These are phyloP conservation scores for Pungitius pungitius DNA, from an alignment of 2,113 vertebrate species.

Conservation along the genomic window DNA sequence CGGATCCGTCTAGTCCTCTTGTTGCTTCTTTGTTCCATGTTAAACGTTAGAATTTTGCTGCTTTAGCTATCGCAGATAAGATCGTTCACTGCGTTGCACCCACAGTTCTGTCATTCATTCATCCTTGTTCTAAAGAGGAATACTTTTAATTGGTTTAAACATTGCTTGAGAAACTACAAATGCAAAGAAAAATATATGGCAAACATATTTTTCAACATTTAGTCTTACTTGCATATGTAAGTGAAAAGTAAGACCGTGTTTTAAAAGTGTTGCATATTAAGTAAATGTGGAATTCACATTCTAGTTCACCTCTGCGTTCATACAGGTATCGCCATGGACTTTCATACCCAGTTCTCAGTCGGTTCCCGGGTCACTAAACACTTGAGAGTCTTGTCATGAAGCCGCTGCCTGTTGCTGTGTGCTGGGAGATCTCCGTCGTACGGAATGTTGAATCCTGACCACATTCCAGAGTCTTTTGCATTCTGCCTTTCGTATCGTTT, in stretches of 20 bases:
- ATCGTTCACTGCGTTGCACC: background rate
- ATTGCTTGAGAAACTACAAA: background rate
- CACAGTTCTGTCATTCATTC: too few relatives aligned
- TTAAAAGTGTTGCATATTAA: background rate
- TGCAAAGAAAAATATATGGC: background rate
- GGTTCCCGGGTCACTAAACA: background rate
- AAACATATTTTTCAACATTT: background rate
- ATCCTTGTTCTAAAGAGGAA: background rate
- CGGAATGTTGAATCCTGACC: background rate
- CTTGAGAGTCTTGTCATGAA: constrained; percentile 1
- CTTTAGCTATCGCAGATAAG: background rate
- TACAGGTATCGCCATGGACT: background rate
- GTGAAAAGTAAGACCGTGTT: background rate
- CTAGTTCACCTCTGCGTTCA: background rate
- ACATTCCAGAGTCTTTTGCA: background rate
- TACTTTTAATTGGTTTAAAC: constrained; percentile 1
- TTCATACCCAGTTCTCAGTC: background rate
- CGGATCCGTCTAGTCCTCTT: background rate
- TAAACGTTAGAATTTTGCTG: background rate
- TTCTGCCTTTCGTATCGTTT: background rate
- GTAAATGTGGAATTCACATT: background rate
- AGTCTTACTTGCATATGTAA: background rate
- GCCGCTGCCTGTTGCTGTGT: background rate
- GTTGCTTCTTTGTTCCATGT: background rate
- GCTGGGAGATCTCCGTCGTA: background rate